Evolutionary conservation across 1,140 invertebrate genomes (phyloP).

Genomic region (Orchesella cincta): DNA sequence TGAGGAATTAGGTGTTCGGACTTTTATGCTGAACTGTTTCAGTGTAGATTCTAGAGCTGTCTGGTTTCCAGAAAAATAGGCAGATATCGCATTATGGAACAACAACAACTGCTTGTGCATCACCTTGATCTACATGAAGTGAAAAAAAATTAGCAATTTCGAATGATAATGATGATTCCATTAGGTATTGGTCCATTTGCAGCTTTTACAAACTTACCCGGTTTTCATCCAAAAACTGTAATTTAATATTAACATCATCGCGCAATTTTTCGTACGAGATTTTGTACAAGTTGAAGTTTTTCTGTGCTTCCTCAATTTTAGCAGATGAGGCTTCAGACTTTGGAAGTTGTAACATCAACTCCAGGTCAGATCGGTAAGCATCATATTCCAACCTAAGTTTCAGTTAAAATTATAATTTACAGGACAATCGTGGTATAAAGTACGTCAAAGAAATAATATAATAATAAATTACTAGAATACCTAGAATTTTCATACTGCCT

Average conservation of each 20-base stretch:
- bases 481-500: slow-evolving; percentile 88
- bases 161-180: slow-evolving; percentile 28
- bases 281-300: slow-evolving; percentile 80
- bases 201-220: no score
- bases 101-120: slow-evolving; percentile 96
- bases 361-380: slow-evolving; percentile 90
- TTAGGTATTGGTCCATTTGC: no score
- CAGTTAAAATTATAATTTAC: slow-evolving; percentile 13
- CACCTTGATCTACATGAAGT: slow-evolving; percentile 81
- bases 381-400: slow-evolving; percentile 86
- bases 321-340: slow-evolving; percentile 64
- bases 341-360: slow-evolving; percentile 69
- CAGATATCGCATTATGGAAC: slow-evolving; percentile 93
- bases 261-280: slow-evolving; percentile 86
- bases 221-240: slow-evolving; percentile 95
- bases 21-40: slow-evolving; percentile 92
- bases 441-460: not conserved
- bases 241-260: slow-evolving; percentile 89
- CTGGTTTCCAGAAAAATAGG: slow-evolving; percentile 95
- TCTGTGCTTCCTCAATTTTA: slow-evolving; percentile 75
- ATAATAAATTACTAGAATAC: no score
- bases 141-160: slow-evolving; percentile 25
- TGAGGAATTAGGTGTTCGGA: slow-evolving; percentile 71
- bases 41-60: slow-evolving; percentile 88
- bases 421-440: not conserved